Evolutionary conservation across 2,113 vertebrate genomes (phyloP), one percentile per base, ranked within the genome.

Genomic region (Ariopsis seemanni): DNA sequence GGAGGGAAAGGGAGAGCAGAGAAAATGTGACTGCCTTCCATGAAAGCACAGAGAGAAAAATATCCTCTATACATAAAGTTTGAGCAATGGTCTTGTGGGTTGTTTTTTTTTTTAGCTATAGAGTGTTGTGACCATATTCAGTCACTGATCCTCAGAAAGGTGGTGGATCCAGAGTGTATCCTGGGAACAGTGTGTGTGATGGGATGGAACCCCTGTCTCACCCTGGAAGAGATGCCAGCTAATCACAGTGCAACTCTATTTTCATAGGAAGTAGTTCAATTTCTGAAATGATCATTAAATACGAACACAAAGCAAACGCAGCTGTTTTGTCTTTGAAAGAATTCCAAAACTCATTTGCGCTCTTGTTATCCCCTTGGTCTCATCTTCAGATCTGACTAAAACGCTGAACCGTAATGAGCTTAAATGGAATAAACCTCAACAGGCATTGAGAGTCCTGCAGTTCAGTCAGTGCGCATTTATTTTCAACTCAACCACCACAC

Each of bases 341-440:
- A 79, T n/a, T 55, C 50, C 52, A 4, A 17, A 79, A 27, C 52
- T 55, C 75, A 27, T 79, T 27, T 55, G 52, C 0, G 6, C 75
- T 8, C 25, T 79, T n/a, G 25, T 1, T 0, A 6, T 79, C 52
- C 75, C 14, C n/a, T 4, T 17, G 75, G 25, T 8, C 52, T 55
- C 12, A 6, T 78, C 25, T 78, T 14, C 52, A 79, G 5, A 17
- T 79, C 25, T 17, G 52, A 27, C 11, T 79, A 18, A 79, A 17
- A 55, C 52, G 14, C 25, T 79, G 27, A 79, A 55, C 52, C 4
- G 9, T 53, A 22, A 77, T 50, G 48, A 52, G 50, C 5, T 79
- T n/a, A 79, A 78, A 78, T 79, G 52, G 17, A 55, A 79, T 79
- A 79, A 79, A 79, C 5, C 25, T 55, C n/a, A 79, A 57, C 52